Conservation (phyloP, 2,797 vertebrate genomes). For the Melanogrammus aeglefinus region DNA sequence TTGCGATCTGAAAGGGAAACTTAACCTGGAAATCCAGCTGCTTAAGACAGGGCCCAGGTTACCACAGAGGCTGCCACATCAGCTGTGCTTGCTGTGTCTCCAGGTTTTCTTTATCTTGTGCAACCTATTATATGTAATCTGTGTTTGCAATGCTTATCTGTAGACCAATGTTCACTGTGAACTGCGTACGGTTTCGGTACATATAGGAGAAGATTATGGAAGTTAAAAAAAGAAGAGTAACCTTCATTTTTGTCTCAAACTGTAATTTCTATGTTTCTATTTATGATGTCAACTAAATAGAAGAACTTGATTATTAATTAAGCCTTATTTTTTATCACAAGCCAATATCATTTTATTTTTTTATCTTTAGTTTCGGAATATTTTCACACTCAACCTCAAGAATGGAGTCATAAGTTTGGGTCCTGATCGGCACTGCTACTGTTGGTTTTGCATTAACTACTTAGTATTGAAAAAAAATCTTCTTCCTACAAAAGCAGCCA, state of each 20-base stretch:
- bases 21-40: too few relatives aligned
- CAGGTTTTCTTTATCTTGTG: constrained; percentile 9
- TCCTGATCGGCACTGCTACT: background rate
- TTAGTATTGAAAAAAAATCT: background rate
- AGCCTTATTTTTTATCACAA: background rate
- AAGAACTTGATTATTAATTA: background rate
- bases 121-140: background rate
- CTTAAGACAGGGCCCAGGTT: background rate
- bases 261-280: background rate
- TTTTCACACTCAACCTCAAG: background rate
- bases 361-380: background rate
- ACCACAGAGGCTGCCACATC: background rate
- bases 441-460: background rate
- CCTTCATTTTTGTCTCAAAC: background rate
- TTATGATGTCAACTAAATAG: background rate
- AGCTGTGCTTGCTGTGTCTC: background rate
- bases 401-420: background rate
- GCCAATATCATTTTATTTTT: constrained; percentile 5
- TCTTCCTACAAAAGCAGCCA: background rate
- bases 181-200: background rate
- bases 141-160: background rate
- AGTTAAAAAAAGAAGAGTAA: background rate
- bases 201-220: background rate
- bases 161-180: background rate
- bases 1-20: too few relatives aligned